These are phyloP conservation scores for Rallus limicola DNA, from an alignment of 2,113 vertebrate genomes.

Conservation along the genomic window DNA sequence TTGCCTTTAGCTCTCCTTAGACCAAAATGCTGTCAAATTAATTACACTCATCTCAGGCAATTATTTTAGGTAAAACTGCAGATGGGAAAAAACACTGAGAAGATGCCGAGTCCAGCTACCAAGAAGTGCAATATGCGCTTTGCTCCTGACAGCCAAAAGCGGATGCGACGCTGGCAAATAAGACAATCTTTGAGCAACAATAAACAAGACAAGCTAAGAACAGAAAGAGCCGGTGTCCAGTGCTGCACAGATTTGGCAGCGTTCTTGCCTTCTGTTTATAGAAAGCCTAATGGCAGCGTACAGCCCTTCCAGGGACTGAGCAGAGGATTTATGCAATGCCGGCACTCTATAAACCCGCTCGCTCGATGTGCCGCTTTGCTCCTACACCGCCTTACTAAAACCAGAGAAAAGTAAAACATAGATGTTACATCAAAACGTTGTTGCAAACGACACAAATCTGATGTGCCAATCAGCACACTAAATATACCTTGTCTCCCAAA, in stretches of 20 bases:
- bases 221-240: conserved; percentile 15
- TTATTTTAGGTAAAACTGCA: neutral
- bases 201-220: conserved; percentile 43
- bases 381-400: neutral
- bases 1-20: neutral
- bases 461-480: neutral
- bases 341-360: conserved; percentile 4
- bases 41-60: neutral
- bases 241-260: conserved; percentile 35
- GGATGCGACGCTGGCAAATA: neutral
- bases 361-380: conserved; percentile 3
- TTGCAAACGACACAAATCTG: neutral
- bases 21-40: neutral
- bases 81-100: neutral
- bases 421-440: neutral
- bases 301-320: neutral
- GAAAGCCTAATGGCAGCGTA: conserved; percentile 28
- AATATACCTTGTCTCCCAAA: neutral
- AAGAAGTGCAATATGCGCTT: neutral
- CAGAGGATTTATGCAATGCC: conserved; percentile 44
- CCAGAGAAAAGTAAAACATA: neutral
- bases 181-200: conserved; percentile 2
- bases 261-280: conserved; percentile 46
- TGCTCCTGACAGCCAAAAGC: neutral
- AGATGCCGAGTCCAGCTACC: neutral